These are phyloP conservation scores for Nyctibius bracteatus DNA, from an alignment of 2,113 vertebrate species.

Conservation along the genomic window DNA sequence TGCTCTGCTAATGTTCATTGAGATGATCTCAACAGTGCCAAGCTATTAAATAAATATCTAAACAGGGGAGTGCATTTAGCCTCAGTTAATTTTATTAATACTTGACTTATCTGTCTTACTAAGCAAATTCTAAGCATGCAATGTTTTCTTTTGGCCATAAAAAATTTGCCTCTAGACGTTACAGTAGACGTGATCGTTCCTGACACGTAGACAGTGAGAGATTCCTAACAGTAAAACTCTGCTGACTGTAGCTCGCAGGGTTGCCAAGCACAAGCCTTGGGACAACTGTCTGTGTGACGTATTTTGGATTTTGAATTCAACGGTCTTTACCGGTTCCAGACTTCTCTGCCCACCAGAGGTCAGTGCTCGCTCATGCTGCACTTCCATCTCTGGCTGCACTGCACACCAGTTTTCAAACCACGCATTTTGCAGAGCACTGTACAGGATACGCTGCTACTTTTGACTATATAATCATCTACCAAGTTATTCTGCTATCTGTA, in stretches of 20 bases:
- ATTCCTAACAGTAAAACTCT: neutral
- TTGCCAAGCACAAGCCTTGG: neutral
- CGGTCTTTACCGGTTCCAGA: neutral
- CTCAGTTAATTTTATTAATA: neutral
- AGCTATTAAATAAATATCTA: neutral
- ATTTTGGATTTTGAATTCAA: neutral
- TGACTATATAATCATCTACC: neutral
- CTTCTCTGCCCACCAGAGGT: neutral
- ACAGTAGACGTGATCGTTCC: neutral
- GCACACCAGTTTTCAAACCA: fast-evolving
- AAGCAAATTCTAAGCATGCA: neutral
- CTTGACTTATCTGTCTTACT: fast-evolving
- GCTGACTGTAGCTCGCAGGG: neutral
- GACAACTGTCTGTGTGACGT: fast-evolving
- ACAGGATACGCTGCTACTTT: neutral
- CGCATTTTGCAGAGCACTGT: neutral
- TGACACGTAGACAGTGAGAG: neutral
- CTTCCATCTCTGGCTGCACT: neutral
- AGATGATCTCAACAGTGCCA: neutral
- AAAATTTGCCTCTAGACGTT: neutral
- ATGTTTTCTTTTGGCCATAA: neutral
- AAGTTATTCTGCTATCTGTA: neutral
- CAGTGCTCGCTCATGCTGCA: neutral
- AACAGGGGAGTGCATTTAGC: neutral
- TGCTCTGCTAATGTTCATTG: neutral